Percentiles rank a stretch among this genome's conserved stretches.
Evolutionary conservation across 2,113 vertebrate species (phyloP).

Genomic region (Eptesicus fuscus): DNA sequence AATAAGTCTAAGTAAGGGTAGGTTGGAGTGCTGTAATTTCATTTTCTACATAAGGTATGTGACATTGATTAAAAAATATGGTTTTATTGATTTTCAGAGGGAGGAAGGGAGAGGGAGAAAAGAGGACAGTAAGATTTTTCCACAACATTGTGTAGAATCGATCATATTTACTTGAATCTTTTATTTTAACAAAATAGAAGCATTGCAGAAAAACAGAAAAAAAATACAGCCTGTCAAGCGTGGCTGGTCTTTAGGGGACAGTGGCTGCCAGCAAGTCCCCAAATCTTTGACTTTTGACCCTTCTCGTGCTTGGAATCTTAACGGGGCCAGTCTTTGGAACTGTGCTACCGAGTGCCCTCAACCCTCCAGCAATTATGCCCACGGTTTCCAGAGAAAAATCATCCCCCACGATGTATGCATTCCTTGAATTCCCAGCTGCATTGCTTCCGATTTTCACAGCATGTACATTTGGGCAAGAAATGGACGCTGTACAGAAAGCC

Average conservation of each 20-base stretch:
- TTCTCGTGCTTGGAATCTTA: not conserved
- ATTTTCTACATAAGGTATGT: not conserved
- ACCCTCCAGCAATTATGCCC: not conserved
- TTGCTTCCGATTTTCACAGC: slow-evolving; percentile 38
- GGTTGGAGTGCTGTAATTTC: not conserved
- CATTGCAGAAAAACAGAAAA: not conserved
- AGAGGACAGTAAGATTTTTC: not conserved
- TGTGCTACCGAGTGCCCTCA: not conserved
- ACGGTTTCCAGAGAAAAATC: not conserved
- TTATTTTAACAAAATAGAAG: slow-evolving; percentile 15
- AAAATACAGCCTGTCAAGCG: not conserved
- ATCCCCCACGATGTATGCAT: not conserved
- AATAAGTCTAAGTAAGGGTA: not conserved
- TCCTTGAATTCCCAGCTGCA: slow-evolving; percentile 9
- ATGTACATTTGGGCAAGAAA: slow-evolving; percentile 14
- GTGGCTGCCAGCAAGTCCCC: not conserved
- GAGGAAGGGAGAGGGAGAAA: not conserved
- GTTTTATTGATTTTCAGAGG: too few relatives aligned
- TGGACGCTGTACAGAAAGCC: not conserved
- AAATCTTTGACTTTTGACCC: not conserved
- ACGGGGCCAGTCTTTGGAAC: not conserved
- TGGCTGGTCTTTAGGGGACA: not conserved
- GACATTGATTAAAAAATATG: not conserved
- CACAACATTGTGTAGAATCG: not conserved
- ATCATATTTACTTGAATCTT: not conserved